Percentiles rank a stretch among this genome's conserved stretches.
Evolutionary conservation across 2,797 vertebrate species (phyloP).

Genomic region (Octomys mimax): DNA sequence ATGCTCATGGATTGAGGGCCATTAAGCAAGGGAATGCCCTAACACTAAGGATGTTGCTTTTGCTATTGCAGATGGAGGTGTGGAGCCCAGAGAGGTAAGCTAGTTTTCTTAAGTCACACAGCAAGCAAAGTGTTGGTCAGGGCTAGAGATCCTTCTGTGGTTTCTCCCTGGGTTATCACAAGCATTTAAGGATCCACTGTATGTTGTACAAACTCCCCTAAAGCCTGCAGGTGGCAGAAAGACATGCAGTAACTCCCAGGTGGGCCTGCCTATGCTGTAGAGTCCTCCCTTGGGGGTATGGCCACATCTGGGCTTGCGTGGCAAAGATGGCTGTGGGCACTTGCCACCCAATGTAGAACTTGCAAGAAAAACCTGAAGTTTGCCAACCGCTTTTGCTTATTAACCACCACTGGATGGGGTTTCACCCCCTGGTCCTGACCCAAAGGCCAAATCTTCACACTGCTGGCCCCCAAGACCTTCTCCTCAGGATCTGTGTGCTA

Average conservation of each 20-base stretch:
- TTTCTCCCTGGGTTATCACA: background rate
- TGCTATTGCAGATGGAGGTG: background rate
- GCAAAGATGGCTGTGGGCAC: background rate
- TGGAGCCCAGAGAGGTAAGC: conserved; percentile 35
- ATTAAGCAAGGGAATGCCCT: background rate
- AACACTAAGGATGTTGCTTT: background rate
- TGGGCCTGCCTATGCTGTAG: background rate
- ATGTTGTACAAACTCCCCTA: background rate
- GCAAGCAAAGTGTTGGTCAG: background rate
- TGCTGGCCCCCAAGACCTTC: background rate
- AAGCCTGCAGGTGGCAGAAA: background rate
- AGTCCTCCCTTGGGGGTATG: background rate
- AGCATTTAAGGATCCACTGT: background rate
- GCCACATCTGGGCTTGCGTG: background rate
- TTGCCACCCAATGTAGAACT: background rate
- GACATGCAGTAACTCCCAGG: background rate
- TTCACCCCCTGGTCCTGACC: background rate
- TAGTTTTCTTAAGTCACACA: conserved; percentile 22
- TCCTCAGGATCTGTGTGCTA: accelerated
- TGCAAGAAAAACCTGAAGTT: background rate
- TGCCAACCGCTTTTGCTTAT: background rate
- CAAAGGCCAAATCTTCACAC: background rate
- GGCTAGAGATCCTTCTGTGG: background rate
- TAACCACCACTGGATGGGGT: background rate
- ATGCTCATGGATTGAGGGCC: background rate